Conservation (phyloP, 2,888 invertebrate species). For the Phragmatobia fuliginosa region DNA sequence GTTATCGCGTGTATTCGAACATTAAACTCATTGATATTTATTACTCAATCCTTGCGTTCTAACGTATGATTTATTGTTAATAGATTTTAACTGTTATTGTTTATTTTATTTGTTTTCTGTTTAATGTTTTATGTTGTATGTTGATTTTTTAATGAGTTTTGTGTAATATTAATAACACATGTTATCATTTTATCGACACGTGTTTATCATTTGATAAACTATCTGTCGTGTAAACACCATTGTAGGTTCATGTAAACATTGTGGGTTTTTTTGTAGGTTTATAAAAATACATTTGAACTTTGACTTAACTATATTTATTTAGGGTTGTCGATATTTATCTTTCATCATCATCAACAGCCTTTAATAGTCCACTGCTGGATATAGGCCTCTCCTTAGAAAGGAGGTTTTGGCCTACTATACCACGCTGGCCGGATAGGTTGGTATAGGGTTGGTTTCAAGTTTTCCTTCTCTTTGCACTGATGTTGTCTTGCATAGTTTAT, state of each 20-base stretch:
- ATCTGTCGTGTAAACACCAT: not conserved
- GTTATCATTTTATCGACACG: not conserved
- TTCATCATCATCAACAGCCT: too few species aligned
- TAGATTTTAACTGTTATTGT: constrained; percentile 78
- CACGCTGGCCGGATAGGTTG: too few species aligned
- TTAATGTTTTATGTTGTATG: constrained; percentile 41
- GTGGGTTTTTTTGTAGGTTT: not conserved
- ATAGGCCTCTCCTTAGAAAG: too few species aligned
- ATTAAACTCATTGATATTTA: constrained; percentile 86
- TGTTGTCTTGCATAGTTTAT: too few species aligned
- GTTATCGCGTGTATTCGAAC: constrained; percentile 84
- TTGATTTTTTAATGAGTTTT: constrained; percentile 45
- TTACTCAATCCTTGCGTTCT: constrained; percentile 81
- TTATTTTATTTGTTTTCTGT: constrained; percentile 67
- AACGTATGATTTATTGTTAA: constrained; percentile 80
- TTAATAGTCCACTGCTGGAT: too few species aligned
- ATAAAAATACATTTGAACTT: not conserved
- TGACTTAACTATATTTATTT: not conserved
- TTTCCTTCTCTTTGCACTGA: too few species aligned
- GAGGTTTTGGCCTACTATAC: too few species aligned
- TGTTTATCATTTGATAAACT: not conserved
- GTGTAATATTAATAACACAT: constrained; percentile 13
- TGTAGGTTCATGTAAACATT: not conserved
- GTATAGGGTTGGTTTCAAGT: too few species aligned
- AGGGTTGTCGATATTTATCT: not conserved